Conservation (phyloP, 1,140 invertebrate species). For the Heterodera schachtii region DNA sequence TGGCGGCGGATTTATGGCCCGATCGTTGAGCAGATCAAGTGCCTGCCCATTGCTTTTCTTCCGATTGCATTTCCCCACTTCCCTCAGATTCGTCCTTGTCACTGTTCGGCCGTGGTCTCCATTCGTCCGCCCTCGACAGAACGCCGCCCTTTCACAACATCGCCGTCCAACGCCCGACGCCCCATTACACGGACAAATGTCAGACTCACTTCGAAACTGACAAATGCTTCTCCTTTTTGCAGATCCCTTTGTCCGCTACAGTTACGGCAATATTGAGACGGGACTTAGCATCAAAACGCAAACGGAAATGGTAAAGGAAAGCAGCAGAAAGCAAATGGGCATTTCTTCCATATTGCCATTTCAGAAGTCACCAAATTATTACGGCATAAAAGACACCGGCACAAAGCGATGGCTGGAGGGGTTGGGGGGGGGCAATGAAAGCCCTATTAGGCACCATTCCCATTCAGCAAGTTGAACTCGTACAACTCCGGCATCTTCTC, state of each 20-base stretch:
- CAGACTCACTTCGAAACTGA: too few species aligned
- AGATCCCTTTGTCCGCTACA: constrained; percentile 48
- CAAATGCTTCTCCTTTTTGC: constrained; percentile 27
- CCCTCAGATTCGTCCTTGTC: constrained; percentile 9
- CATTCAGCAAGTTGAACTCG: constrained; percentile 30
- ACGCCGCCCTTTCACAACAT: constrained; percentile 40
- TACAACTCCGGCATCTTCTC: constrained; percentile 42
- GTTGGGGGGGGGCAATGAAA: constrained; percentile 17
- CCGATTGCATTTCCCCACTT: neutral
- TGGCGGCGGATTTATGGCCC: constrained; percentile 28
- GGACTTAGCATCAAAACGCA: constrained; percentile 34
- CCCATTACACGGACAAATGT: constrained; percentile 40
- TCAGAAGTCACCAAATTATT: constrained; percentile 22
- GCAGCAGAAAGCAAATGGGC: neutral
- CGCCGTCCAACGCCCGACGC: constrained; percentile 42
- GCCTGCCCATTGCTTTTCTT: neutral
- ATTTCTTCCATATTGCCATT: neutral
- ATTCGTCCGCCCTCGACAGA: constrained; percentile 39
- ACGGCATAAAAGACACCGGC: constrained; percentile 43
- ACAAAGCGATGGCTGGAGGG: constrained; percentile 47
- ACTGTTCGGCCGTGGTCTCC: constrained; percentile 38
- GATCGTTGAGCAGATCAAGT: constrained; percentile 27
- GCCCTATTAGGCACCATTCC: neutral
- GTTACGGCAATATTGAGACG: constrained; percentile 47
- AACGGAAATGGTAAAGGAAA: constrained; percentile 38